Percentiles rank a stretch among this genome's conserved stretches.
Evolutionary conservation across 2,113 vertebrate genomes (phyloP).

Genomic region (Rutilus rutilus): DNA sequence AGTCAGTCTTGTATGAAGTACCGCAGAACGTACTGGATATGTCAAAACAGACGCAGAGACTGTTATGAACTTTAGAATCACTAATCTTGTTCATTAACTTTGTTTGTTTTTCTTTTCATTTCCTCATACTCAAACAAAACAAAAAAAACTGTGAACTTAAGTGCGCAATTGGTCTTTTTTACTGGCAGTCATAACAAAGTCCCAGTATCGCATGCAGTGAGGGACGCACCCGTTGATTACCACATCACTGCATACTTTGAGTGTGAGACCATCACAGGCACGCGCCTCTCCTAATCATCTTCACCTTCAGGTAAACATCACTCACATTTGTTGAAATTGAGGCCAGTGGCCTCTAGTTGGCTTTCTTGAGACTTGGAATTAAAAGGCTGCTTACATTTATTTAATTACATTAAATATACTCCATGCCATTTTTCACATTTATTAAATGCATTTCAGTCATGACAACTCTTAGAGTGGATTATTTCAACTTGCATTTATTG

Average conservation of each 20-base stretch:
- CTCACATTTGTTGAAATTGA: neutral
- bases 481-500: too few relatives aligned
- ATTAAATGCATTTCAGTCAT: neutral
- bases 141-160: neutral
- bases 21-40: neutral
- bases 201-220: slow-evolving; percentile 10
- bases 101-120: neutral
- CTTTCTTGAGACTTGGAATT: neutral
- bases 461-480: too few relatives aligned
- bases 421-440: neutral
- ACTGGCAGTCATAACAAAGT: neutral
- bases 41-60: neutral
- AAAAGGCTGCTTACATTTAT: neutral
- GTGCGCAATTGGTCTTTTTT: neutral
- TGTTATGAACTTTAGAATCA: slow-evolving; percentile 8
- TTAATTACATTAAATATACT: neutral
- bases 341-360: neutral
- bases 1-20: slow-evolving; percentile 40
- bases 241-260: slow-evolving; percentile 10
- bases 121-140: neutral
- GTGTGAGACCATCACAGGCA: slow-evolving; percentile 15
- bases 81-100: neutral
- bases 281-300: neutral
- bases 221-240: slow-evolving; percentile 1
- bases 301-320: neutral